Percentiles rank a stretch among this genome's conserved stretches.
These are phyloP conservation scores for Drosophila gaucha DNA, from an alignment of 2,888 invertebrate species.

Conservation along the genomic window DNA sequence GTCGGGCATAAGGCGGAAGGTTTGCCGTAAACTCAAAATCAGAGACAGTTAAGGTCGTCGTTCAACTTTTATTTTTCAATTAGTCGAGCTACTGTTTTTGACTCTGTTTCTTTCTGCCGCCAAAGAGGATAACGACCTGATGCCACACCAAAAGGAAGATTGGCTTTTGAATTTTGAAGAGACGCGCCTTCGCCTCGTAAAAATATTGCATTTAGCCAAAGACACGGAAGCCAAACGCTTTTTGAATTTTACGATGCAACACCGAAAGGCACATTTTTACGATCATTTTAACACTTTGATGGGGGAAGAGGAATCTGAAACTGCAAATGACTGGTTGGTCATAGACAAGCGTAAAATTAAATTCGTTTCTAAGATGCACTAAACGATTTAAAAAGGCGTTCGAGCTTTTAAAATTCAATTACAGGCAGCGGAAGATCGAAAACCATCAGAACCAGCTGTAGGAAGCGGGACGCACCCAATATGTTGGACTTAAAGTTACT, in stretches of 20 bases:
- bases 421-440: slow-evolving; percentile 24
- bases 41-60: slow-evolving; percentile 6
- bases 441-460: slow-evolving; percentile 3
- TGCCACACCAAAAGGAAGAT: slow-evolving; percentile 17
- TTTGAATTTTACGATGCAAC: slow-evolving; percentile 58
- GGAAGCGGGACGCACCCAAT: background rate
- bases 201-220: slow-evolving; percentile 73
- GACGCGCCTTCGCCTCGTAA: slow-evolving; percentile 57
- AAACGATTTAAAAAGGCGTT: slow-evolving; percentile 56
- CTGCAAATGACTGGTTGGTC: slow-evolving; percentile 33
- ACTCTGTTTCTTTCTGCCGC: slow-evolving; percentile 43
- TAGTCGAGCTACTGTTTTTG: slow-evolving; percentile 81
- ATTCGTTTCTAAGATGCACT: slow-evolving; percentile 72
- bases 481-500: background rate
- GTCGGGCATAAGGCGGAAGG: background rate
- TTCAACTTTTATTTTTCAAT: slow-evolving; percentile 74
- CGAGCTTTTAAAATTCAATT: slow-evolving; percentile 58
- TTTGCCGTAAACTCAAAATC: background rate
- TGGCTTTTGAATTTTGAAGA: slow-evolving; percentile 30
- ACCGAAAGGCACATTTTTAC: slow-evolving; percentile 55
- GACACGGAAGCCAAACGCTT: slow-evolving; percentile 54
- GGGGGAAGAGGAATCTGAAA: slow-evolving; percentile 23
- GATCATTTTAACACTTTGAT: slow-evolving; percentile 70
- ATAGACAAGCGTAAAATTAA: slow-evolving; percentile 83
- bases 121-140: slow-evolving; percentile 55